Evolutionary conservation across 64 coral and sea anemone genomes (phyloP), one percentile per base, ranked within the genome.

Genomic region (Platygyra sinensis): DNA sequence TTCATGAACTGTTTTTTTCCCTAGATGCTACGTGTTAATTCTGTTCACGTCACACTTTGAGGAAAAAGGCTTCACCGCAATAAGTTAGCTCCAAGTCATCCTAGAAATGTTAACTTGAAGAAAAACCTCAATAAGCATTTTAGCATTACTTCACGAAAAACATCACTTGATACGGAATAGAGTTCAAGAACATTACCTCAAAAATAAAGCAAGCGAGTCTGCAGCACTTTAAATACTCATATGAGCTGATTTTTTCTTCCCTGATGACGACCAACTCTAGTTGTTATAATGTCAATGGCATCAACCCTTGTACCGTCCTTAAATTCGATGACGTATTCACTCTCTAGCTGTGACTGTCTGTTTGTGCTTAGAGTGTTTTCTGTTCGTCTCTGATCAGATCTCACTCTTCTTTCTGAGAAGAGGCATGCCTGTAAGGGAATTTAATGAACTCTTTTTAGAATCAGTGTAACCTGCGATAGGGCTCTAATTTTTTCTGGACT

Each of bases 231-330:
- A 24, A 11, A 76, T 38, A 76, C 33, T 76, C 74, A 5, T 8
- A 0, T 38, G 32, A 38, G 19, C 17, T 16, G 33, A 10, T n/a
- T 16, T 18, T 22, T 18, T 3, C 17, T 50, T 16, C 17, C 74
- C 33, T 2, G 6, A 10, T 18, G 11, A 49, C 74, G 74, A 49
- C 74, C 18, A 22, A 49, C 14, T 76, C 20, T 76, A 14, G 33
- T 49, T 49, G 74, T 76, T 30, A 76, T 76, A 12, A 76, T 49
- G 74, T 76, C 74, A 22, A 76, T 76, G 11, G 74, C 76, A 79
- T 79, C 76, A 16, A 79, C 76, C 0, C 76, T 50, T 14, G 51
- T 46, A 14, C 50, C 76, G 76, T 79, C 76, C 11, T 28, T 52
- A 24, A 79, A 79, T 1, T 79, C 76, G 29, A n/a, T 57, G 9